Evolutionary conservation across 2,113 vertebrate genomes (phyloP).

Genomic region (Ancistrus triradiatus): DNA sequence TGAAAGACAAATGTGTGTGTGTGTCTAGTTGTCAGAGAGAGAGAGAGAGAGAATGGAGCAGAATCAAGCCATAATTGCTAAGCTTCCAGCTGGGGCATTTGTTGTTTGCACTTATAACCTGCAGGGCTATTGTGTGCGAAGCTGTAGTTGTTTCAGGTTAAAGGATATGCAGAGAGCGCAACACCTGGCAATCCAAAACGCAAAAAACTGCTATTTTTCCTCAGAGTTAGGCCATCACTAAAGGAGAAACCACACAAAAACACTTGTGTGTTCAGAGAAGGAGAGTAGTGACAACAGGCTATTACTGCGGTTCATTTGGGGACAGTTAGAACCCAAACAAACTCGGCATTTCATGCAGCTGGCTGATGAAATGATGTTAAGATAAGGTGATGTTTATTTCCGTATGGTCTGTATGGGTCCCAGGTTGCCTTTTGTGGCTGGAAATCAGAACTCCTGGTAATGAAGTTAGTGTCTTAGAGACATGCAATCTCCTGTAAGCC

Average conservation of each 20-base stretch:
- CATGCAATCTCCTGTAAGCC: constrained; percentile 23
- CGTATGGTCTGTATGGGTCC: neutral
- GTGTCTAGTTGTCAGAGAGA: constrained; percentile 42
- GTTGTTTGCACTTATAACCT: constrained; percentile 64
- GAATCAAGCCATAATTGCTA: constrained; percentile 31
- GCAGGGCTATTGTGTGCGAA: constrained; percentile 47
- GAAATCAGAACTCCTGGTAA: constrained; percentile 5
- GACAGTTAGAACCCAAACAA: neutral
- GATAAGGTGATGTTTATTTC: neutral
- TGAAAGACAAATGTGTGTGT: neutral
- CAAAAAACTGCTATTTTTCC: neutral
- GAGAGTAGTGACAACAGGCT: constrained; percentile 17
- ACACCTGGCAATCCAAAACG: constrained; percentile 15
- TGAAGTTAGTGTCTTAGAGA: constrained; percentile 28
- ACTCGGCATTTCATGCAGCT: neutral
- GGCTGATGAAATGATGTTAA: constrained; percentile 6
- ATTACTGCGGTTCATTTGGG: neutral
- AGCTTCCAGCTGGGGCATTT: constrained; percentile 55
- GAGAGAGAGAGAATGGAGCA: no score
- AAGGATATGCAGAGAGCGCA: constrained; percentile 17
- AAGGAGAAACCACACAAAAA: neutral
- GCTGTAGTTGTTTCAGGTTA: constrained; percentile 60
- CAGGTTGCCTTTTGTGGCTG: constrained; percentile 5
- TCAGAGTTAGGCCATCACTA: neutral
- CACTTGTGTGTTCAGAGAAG: neutral